Base-by-base conservation (phyloP, 2,797 vertebrate genomes). In the Buceros bicornis region DNA sequence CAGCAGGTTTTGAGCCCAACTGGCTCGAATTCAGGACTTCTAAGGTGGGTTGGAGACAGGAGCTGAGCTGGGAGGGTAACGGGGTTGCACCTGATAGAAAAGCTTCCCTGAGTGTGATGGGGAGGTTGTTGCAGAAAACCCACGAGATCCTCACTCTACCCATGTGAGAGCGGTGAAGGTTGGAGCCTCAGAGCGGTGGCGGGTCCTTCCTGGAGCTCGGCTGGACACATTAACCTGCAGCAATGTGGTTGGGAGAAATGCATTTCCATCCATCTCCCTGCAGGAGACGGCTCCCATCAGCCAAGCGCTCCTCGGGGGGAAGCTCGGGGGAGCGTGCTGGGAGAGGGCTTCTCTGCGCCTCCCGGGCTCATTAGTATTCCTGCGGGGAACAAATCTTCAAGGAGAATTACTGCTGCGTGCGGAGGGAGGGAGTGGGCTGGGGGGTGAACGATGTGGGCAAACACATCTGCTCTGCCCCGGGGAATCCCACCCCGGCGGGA, bases 231-330 rank as follows among this genome's bases (percentile, higher is more conserved):
- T 82, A 93, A 40, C 43, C 35, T 28, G 66, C 61, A 47, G 87
- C 1, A 3, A 24, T 42, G 83, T 3, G 88, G 80, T 66, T 54
- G 93, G 89, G 78, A 81, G 87, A 69, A 78, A 80, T 50, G 79
- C 89, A 74, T 72, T 82, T 92, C 51, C 92, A 91, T 70, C 92
- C 83, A 72, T 76, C 86, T 90, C 47, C 85, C 82, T 1, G 10
- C 69, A 54, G 78, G 48, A 77, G 45, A 72, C 78, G 74, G 90
- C 16, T 9, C 91, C 89, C 17, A 22, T 78, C 73, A 77, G 78
- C 2, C 2, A 61, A 90, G 72, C 7, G 53, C 87, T 69, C 61
- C 5, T 54, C 26, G 3, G 82, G 73, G 90, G 45, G 86, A 87
- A 80, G 67, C 40, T 87, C 71, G 35, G 6, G 31, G 77, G 90